Conservation (phyloP, 1,140 invertebrate genomes). For the Lethocerus indicus region DNA sequence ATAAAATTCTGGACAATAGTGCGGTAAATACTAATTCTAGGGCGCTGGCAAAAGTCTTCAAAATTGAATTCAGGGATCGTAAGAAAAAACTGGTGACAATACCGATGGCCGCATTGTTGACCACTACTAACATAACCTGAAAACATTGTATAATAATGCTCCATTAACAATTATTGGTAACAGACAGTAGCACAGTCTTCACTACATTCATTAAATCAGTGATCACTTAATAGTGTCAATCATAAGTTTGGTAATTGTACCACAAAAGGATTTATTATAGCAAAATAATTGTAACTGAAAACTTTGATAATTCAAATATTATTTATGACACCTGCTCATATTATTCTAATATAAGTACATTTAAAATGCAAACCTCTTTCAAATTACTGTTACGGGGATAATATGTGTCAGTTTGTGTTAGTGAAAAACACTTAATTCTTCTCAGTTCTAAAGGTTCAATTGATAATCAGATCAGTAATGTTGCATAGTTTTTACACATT, state of each 20-base stretch:
- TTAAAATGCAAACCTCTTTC: no score
- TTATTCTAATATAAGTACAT: no score
- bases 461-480: neutral
- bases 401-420: no score
- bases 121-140: slow-evolving; percentile 59
- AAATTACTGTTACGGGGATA: no score
- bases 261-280: neutral
- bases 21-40: slow-evolving; percentile 85
- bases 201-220: neutral
- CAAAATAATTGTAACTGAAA: neutral
- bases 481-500: neutral
- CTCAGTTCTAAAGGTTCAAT: neutral
- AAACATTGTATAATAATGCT: slow-evolving; percentile 23
- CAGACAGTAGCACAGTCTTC: no score
- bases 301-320: neutral
- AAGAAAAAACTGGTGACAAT: slow-evolving; percentile 90
- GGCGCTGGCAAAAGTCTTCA: slow-evolving; percentile 92
- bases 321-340: no score
- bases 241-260: neutral
- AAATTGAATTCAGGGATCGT: slow-evolving; percentile 82
- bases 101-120: slow-evolving; percentile 81
- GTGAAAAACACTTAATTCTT: no score
- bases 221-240: neutral
- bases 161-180: no score
- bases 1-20: slow-evolving; percentile 73